Evolutionary conservation across 1,140 invertebrate species (phyloP), one percentile per base, ranked within the genome.

Genomic region (Marisa cornuarietis): DNA sequence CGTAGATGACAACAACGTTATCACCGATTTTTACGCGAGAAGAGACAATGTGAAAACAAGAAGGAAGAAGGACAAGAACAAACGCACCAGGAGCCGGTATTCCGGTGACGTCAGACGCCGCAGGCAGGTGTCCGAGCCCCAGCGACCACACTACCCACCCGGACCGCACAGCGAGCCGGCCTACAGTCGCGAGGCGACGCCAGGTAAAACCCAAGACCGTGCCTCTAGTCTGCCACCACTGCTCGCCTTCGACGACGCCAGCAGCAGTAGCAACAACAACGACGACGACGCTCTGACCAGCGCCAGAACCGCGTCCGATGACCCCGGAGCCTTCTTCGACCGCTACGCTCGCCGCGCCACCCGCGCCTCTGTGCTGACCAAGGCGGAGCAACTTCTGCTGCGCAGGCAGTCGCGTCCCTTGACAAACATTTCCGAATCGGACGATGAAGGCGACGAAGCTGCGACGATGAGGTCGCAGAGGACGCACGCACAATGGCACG

Each of bases 331-430:
- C 0, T 73, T 73, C 71, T 73, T 63, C 71, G 78, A 63, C 49
- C 71, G 71, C 61, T 79, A 66, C 61, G 62, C 49, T 42, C 24
- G 71, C 20, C 78, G 82, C 10, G 79, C 79, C 5, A 71, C 82
- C 13, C 76, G 80, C 13, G 76, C 80, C 26, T 73, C 71, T 13
- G 73, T 83, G n/a, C 58, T 83, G 24, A 79, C 62, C 77, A 75
- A 80, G 51, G 82, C 82, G 1, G 82, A 83, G 68, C 42, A 72
- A 66, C 79, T 83, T 11, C 42, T 83, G 31, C 13, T 49, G 11
- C 62, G 82, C 11, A 42, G 73, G 16, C 26, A 73, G 58, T 54
- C 18, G 1, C 65, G 52, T 18, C 20, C 22, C 49, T 62, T 73
- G 69, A 26, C 62, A 6, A 79, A n/a, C 51, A 73, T 73, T 71